Evolutionary conservation across 2,113 vertebrate genomes (phyloP).

Genomic region (Burhinus bistriatus): DNA sequence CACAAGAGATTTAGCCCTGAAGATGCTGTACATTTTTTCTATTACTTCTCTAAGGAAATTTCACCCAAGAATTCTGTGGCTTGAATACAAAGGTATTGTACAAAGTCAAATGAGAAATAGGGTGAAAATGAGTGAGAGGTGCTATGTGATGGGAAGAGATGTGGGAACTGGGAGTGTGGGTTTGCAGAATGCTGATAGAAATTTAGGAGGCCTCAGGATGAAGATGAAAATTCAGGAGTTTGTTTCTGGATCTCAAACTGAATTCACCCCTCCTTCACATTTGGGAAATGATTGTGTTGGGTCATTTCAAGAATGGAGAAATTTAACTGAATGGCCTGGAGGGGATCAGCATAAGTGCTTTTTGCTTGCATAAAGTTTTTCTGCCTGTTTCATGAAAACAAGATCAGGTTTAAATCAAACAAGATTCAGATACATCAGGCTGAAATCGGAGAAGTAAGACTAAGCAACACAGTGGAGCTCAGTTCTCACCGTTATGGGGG

Average conservation of each 20-base stretch:
- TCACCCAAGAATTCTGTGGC: neutral
- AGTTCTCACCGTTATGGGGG: neutral
- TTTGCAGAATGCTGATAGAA: neutral
- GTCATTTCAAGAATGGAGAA: neutral
- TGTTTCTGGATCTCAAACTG: neutral
- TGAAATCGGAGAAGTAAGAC: neutral
- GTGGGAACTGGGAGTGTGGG: neutral
- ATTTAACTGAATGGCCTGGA: neutral
- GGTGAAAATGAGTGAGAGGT: neutral
- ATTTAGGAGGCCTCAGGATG: neutral
- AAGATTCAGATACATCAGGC: neutral
- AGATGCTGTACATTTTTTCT: neutral
- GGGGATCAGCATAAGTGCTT: neutral
- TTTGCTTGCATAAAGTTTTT: neutral
- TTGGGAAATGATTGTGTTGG: neutral
- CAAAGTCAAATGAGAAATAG: neutral
- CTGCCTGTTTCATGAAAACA: neutral
- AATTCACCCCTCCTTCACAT: neutral
- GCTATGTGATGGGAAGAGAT: neutral
- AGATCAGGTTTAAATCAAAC: neutral
- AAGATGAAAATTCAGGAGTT: neutral
- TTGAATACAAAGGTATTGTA: neutral
- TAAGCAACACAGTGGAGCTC: neutral
- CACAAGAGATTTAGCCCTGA: neutral
- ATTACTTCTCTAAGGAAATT: neutral